These are phyloP conservation scores for Phymanthus crucifer DNA, from an alignment of 92 coral and sea anemone species.

Conservation along the genomic window DNA sequence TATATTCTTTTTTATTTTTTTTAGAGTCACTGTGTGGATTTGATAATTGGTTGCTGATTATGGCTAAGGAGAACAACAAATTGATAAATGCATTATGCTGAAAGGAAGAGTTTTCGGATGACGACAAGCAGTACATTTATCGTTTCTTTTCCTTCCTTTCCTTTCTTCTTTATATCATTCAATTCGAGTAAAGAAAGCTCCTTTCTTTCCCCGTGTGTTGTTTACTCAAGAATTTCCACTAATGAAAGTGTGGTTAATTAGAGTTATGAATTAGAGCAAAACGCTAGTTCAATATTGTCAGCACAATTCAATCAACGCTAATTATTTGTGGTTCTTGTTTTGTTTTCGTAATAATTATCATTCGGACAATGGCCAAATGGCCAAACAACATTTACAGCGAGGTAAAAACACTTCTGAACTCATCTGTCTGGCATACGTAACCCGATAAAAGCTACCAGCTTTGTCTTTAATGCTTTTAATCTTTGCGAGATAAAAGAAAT, in stretches of 20 bases:
- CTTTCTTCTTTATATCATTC: background rate
- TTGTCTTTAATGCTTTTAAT: background rate
- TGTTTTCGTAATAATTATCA: slow-evolving; percentile 16
- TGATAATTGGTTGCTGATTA: no score
- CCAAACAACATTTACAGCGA: slow-evolving; percentile 6
- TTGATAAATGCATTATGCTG: no score
- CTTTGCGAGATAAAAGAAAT: background rate
- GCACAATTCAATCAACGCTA: slow-evolving; percentile 12
- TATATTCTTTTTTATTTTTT: background rate
- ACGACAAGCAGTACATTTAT: no score
- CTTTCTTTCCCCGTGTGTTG: slow-evolving; percentile 1
- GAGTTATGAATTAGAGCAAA: slow-evolving; percentile 17
- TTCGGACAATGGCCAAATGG: slow-evolving; percentile 5
- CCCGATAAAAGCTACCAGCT: background rate
- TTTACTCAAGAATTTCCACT: background rate
- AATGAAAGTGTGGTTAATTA: slow-evolving; percentile 8
- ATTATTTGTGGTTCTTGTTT: slow-evolving; percentile 15
- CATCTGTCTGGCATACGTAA: background rate
- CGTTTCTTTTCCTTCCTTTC: no score
- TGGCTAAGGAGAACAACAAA: no score
- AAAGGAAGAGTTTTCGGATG: no score
- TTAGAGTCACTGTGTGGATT: no score
- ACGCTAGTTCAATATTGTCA: slow-evolving; percentile 9
- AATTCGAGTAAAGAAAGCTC: background rate
- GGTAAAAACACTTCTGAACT: background rate